phyloP scores from a whole-genome alignment of 2,888 invertebrate genomes.

The Alloscopus bannaensis region DNA sequence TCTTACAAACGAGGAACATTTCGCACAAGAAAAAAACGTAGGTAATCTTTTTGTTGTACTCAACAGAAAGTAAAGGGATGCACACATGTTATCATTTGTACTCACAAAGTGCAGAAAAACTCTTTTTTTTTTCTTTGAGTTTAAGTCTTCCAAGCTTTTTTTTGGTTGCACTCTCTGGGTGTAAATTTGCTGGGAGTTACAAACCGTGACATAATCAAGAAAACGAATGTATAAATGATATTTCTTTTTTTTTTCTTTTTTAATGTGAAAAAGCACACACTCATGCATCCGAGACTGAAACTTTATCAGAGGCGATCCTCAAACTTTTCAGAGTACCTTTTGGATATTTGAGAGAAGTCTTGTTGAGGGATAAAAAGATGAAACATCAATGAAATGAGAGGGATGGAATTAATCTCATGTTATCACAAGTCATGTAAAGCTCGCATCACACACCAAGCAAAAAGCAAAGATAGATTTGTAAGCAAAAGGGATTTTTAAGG shows the following conservation, averaged over 20 bases:
- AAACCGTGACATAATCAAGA: conserved; percentile 48
- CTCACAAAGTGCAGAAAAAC: background rate
- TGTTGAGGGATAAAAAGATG: conserved; percentile 4
- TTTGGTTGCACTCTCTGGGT: no score
- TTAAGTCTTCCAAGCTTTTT: no score
- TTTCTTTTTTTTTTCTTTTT: no score
- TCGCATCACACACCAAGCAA: conserved; percentile 16
- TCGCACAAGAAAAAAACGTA: background rate
- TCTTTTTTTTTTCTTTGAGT: background rate
- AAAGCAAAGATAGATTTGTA: background rate
- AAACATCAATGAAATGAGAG: conserved; percentile 38
- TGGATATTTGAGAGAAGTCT: background rate
- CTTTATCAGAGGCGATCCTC: background rate
- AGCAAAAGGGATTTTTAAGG: conserved; percentile 17
- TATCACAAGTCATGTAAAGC: conserved; percentile 20
- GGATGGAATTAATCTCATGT: conserved; percentile 41
- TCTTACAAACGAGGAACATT: background rate
- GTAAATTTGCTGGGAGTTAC: conserved; percentile 51
- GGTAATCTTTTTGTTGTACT: background rate
- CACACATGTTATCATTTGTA: background rate
- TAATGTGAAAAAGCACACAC: background rate
- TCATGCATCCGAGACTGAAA: background rate
- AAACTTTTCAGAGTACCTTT: background rate
- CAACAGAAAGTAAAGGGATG: background rate
- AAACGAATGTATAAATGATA: no score